Evolutionary conservation across 2,113 vertebrate genomes (phyloP).

Genomic region (Holacanthus passer): DNA sequence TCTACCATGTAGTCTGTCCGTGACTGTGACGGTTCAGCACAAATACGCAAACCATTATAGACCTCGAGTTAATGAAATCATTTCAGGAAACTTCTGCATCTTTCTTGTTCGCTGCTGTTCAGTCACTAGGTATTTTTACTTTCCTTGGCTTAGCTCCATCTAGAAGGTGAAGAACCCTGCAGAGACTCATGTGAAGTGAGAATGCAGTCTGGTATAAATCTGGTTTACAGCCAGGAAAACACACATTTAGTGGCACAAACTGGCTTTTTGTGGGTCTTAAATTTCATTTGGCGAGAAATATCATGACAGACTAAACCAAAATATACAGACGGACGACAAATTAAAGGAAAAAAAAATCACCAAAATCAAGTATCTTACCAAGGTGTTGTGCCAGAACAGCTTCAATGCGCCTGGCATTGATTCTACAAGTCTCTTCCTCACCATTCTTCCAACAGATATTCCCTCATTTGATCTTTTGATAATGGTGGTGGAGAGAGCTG

Average conservation of each 20-base stretch:
- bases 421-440: too few relatives aligned
- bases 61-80: background rate
- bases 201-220: background rate
- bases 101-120: background rate
- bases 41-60: background rate
- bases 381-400: too few relatives aligned
- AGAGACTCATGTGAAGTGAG: background rate
- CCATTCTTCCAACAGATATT: too few relatives aligned
- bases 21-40: background rate
- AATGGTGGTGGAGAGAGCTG: too few relatives aligned
- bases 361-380: too few relatives aligned
- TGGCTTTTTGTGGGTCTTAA: background rate
- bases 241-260: slow-evolving; percentile 21
- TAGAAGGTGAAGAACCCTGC: background rate
- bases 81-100: background rate
- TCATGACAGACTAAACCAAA: background rate
- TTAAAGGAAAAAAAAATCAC: too few relatives aligned
- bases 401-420: too few relatives aligned
- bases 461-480: too few relatives aligned
- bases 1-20: too few relatives aligned
- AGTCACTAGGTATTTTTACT: background rate
- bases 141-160: background rate
- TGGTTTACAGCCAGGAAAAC: slow-evolving; percentile 10
- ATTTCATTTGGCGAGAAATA: background rate
- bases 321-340: too few relatives aligned